Conservation (phyloP, 2,113 vertebrate species). For the Phylloscopus whistleri region DNA sequence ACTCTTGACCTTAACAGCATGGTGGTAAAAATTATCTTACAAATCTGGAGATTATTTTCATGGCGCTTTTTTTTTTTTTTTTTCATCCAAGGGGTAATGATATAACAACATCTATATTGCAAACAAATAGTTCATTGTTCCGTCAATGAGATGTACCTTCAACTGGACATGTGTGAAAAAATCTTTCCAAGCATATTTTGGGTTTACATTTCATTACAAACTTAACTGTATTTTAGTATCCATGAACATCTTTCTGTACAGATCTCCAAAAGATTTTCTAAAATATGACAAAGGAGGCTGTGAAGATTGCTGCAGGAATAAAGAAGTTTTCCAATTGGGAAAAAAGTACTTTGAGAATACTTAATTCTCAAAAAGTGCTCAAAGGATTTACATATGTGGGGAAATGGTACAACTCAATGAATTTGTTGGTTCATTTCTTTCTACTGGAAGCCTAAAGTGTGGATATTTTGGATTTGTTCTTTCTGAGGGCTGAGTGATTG, state of each 20-base stretch:
- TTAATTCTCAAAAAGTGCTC: not conserved
- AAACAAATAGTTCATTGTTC: not conserved
- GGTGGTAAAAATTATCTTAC: not conserved
- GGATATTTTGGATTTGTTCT: not conserved
- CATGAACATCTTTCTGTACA: not conserved
- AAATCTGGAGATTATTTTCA: not conserved
- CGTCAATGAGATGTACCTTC: not conserved
- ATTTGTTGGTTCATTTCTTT: too few species aligned
- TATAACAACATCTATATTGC: not conserved
- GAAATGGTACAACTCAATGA: not conserved
- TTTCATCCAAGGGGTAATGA: not conserved
- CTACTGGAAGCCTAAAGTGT: not conserved
- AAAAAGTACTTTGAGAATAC: not conserved
- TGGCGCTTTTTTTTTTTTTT: not conserved
- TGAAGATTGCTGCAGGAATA: not conserved
- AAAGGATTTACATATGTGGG: not conserved
- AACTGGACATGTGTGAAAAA: not conserved
- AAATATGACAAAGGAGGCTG: accelerated
- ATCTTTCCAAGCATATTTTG: not conserved
- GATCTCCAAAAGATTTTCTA: not conserved
- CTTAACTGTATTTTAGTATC: not conserved
- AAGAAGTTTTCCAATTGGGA: not conserved
- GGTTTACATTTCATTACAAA: not conserved
- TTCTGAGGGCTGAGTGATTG: not conserved
- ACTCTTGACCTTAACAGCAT: not conserved